Conservation (phyloP, 1,140 invertebrate species). For the Lepidurus packardi region DNA sequence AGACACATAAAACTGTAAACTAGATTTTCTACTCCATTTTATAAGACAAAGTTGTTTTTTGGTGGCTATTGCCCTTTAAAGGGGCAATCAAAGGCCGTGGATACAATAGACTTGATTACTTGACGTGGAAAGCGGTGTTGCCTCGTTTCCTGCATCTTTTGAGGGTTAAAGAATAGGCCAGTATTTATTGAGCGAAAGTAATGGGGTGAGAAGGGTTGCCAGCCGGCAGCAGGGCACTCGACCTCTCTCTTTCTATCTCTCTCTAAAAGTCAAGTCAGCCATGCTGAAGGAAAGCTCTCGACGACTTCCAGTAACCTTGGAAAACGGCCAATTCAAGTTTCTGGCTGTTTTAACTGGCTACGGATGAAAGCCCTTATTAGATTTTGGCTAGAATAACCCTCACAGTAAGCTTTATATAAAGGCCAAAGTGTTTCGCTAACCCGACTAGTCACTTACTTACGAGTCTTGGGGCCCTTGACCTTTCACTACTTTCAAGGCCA, state of each 20-base stretch:
- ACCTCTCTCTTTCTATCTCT: not conserved
- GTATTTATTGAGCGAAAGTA: not conserved
- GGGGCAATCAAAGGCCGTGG: not conserved
- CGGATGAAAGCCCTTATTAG: not conserved
- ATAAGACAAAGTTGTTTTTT: no score
- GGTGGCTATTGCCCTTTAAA: no score
- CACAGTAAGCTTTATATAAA: not conserved
- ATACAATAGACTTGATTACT: not conserved
- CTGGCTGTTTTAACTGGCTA: not conserved
- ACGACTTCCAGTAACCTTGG: not conserved
- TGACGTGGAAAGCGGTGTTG: constrained; percentile 1
- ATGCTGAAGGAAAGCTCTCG: constrained; percentile 13
- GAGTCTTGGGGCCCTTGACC: no score
- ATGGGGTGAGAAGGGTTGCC: constrained; percentile 20
- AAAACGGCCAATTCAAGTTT: not conserved
- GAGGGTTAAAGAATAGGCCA: not conserved
- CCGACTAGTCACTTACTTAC: no score
- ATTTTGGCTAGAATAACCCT: not conserved
- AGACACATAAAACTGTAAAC: no score
- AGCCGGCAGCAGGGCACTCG: not conserved
- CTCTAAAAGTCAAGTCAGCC: not conserved
- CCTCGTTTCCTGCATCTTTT: constrained; percentile 17
- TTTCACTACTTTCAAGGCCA: no score
- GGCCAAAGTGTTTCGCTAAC: not conserved
- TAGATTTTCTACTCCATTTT: no score